A percentile compares a stretch with the other conserved stretches of the same genome.
phyloP scores from a whole-genome alignment of 2,888 invertebrate species.

The Dione juno region DNA sequence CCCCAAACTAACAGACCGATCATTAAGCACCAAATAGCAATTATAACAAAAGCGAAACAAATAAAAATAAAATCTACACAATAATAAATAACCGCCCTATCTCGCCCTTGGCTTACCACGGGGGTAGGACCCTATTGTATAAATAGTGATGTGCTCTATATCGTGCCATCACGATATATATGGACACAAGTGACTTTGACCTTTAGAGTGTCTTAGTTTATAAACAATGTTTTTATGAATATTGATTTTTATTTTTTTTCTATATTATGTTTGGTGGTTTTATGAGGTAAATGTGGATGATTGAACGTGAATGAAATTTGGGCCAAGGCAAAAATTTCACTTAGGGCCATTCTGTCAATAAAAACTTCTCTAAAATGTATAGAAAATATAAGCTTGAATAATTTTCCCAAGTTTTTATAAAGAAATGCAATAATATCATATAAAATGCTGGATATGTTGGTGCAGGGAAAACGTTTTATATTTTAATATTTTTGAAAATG shows the following conservation, averaged over 20 bases:
- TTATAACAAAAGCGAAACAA: slow-evolving; percentile 70
- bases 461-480: no score
- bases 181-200: slow-evolving; percentile 49
- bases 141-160: slow-evolving; percentile 58
- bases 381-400: no score
- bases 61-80: slow-evolving; percentile 75
- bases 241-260: slow-evolving; percentile 3
- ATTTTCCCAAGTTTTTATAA: no score
- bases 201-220: slow-evolving; percentile 42
- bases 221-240: slow-evolving; percentile 36
- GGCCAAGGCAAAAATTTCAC: no score
- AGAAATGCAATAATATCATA: no score
- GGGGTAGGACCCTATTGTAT: slow-evolving; percentile 59
- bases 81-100: slow-evolving; percentile 68
- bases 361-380: no score
- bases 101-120: slow-evolving; percentile 63
- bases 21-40: slow-evolving; percentile 67
- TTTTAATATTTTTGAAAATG: no score
- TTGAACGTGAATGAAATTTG: neutral
- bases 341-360: no score
- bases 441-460: no score
- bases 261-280: neutral
- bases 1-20: slow-evolving; percentile 51
- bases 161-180: slow-evolving; percentile 57
- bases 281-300: neutral